phyloP scores from a whole-genome alignment of 2,113 vertebrate species.

The Periophthalmodon schlosseri region DNA sequence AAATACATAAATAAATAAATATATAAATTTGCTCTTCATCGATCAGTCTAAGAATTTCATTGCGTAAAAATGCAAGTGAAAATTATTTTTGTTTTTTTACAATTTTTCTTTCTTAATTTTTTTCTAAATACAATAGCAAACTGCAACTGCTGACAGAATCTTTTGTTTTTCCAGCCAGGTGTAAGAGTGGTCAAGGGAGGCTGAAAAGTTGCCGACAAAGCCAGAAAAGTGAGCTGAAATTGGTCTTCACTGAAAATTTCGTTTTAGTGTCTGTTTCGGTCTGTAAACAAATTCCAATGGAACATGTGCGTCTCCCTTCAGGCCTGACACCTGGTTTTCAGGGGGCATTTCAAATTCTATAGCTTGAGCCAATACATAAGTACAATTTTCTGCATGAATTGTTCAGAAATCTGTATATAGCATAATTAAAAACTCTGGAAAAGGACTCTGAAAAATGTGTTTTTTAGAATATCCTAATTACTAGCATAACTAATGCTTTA shows the following conservation, averaged over 20 bases:
- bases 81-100: no score
- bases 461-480: no score
- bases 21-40: no score
- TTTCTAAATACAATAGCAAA: not conserved
- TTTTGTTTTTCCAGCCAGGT: not conserved
- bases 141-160: slow-evolving; percentile 9
- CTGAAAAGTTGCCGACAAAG: not conserved
- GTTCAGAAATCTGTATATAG: not conserved
- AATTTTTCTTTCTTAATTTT: not conserved
- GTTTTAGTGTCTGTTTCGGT: slow-evolving; percentile 12
- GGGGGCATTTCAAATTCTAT: not conserved
- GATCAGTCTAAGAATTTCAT: no score
- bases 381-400: no score
- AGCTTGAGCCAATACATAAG: no score
- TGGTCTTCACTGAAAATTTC: slow-evolving; percentile 4
- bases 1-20: no score
- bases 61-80: no score
- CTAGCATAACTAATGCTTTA: no score
- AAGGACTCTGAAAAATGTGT: no score
- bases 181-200: not conserved
- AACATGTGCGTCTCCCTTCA: not conserved
- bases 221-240: slow-evolving; percentile 8
- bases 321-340: not conserved
- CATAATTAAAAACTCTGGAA: no score
- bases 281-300: not conserved